These are phyloP conservation scores for Zelostemma sp. DNA, from an alignment of 1,140 invertebrate genomes.

Conservation along the genomic window DNA sequence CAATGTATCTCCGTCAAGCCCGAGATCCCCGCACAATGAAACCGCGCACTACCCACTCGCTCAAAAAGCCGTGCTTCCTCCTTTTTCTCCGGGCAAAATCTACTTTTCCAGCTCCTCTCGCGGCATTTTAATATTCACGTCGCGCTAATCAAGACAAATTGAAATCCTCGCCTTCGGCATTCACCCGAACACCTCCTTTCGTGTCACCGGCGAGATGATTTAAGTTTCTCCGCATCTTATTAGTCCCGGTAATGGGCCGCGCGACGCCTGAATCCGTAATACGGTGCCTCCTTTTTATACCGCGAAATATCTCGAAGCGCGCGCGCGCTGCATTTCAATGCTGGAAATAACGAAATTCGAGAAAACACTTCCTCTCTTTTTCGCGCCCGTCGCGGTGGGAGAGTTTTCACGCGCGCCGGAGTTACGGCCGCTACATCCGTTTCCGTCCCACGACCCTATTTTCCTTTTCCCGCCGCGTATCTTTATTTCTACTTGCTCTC, in stretches of 20 bases:
- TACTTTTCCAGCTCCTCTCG: conserved; percentile 21
- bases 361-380: conserved; percentile 47
- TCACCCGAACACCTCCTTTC: conserved; percentile 36
- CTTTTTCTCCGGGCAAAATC: conserved; percentile 15
- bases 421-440: conserved; percentile 61
- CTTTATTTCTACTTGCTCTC: conserved; percentile 52
- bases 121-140: conserved; percentile 47
- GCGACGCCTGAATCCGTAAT: conserved; percentile 46
- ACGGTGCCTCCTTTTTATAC: too few species aligned
- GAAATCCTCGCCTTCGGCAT: conserved; percentile 41
- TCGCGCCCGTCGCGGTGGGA: conserved; percentile 15
- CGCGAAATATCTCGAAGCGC: too few species aligned
- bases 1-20: conserved; percentile 1
- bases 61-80: too few species aligned
- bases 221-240: conserved; percentile 37
- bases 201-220: conserved; percentile 34
- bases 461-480: conserved; percentile 44
- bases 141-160: conserved; percentile 51
- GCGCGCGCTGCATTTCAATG: too few species aligned
- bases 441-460: conserved; percentile 63
- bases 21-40: conserved; percentile 1
- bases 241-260: conserved; percentile 41
- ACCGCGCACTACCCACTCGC: background rate
- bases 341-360: too few species aligned
- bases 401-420: conserved; percentile 40